Conservation (phyloP, 37 sponge, comb jelly and placozoan genomes). For the Spongia lamella region DNA sequence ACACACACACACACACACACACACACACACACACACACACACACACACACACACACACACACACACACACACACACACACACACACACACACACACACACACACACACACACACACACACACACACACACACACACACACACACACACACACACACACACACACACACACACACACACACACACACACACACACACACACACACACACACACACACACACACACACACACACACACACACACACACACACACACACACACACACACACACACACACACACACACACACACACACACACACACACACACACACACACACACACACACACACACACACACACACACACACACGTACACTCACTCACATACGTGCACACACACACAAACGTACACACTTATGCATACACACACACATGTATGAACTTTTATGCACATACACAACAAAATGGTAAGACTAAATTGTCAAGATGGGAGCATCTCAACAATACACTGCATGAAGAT, state of each 20-base stretch:
- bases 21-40: too few species aligned
- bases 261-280: conserved; percentile 4
- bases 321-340: too few species aligned
- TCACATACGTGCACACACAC: too few species aligned
- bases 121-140: not conserved
- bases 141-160: not conserved
- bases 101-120: not conserved
- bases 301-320: conserved; percentile 2
- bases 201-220: conserved; percentile 15
- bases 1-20: too few species aligned
- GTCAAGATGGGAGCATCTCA: too few species aligned
- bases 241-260: too few species aligned
- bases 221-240: conserved; percentile 9
- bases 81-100: not conserved
- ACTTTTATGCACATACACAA: too few species aligned
- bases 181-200: conserved; percentile 9
- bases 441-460: too few species aligned
- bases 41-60: not conserved
- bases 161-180: not conserved
- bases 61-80: not conserved
- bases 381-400: too few species aligned
- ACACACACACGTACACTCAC: too few species aligned
- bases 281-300: not conserved
- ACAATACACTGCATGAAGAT: too few species aligned
- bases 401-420: too few species aligned